phyloP scores from a whole-genome alignment of 2,113 vertebrate species.

The Eclectus roratus region DNA sequence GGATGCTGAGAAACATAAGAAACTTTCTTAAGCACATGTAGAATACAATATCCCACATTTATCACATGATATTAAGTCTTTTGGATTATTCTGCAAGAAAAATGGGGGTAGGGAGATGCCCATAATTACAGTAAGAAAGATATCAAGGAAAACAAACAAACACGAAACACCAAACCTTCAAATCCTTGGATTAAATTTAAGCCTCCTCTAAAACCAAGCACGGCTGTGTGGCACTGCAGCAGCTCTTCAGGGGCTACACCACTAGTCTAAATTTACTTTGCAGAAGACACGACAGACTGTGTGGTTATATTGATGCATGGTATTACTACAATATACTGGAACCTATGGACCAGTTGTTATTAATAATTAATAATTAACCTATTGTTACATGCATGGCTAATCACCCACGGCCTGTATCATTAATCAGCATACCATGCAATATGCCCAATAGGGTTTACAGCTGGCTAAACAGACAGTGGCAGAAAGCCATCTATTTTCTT shows the following conservation, averaged over 20 bases:
- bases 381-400: background rate
- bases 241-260: background rate
- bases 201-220: background rate
- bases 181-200: background rate
- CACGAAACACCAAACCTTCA: background rate
- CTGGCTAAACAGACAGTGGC: background rate
- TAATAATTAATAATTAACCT: too few species aligned
- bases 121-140: background rate
- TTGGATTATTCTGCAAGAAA: background rate
- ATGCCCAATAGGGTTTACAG: background rate
- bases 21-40: background rate
- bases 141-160: background rate
- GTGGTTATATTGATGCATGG: background rate
- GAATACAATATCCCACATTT: background rate
- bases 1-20: background rate
- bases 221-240: background rate
- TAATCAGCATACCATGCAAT: background rate
- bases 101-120: background rate
- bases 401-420: fast-evolving
- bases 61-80: background rate
- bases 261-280: background rate
- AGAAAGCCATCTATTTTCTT: background rate
- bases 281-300: background rate
- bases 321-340: background rate
- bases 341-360: background rate